phyloP scores from a whole-genome alignment of 1,140 invertebrate species.

The Drosophila ogumai region DNA sequence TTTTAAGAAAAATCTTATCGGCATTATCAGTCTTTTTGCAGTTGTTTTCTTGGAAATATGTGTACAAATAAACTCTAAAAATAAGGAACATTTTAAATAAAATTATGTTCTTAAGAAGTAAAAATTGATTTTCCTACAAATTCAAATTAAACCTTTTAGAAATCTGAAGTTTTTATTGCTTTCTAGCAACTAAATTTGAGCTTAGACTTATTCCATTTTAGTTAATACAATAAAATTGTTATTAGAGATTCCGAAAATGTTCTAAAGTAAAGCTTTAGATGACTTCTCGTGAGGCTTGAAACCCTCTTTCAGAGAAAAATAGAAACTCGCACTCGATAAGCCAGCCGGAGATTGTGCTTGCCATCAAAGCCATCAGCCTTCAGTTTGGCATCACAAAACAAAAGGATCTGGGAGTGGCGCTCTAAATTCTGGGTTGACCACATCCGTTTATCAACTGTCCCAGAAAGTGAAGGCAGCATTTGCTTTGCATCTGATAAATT shows the following conservation, averaged over 20 bases:
- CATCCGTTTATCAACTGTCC: constrained; percentile 37
- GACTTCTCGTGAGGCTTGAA: not conserved
- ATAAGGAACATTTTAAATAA: not conserved
- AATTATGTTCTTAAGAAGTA: too few relatives aligned
- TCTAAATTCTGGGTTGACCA: constrained; percentile 36
- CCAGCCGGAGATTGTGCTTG: not conserved
- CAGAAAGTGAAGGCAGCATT: constrained; percentile 26
- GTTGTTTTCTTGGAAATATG: not conserved
- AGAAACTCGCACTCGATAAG: not conserved
- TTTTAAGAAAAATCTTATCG: not conserved
- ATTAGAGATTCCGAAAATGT: not conserved
- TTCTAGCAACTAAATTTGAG: too few relatives aligned
- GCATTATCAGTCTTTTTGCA: not conserved
- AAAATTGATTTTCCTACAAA: too few relatives aligned
- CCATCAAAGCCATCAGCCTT: constrained; percentile 22
- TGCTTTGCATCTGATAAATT: constrained; percentile 72
- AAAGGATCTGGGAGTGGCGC: constrained; percentile 22
- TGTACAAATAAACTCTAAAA: too few relatives aligned
- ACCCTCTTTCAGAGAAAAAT: not conserved
- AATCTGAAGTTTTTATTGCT: not conserved
- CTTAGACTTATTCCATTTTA: not conserved
- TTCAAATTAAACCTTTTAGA: too few relatives aligned
- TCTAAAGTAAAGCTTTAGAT: not conserved
- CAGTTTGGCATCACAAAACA: constrained; percentile 13
- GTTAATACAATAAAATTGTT: not conserved